These are phyloP conservation scores for Epicampocera succincta DNA, from an alignment of 2,888 invertebrate species.

Conservation along the genomic window DNA sequence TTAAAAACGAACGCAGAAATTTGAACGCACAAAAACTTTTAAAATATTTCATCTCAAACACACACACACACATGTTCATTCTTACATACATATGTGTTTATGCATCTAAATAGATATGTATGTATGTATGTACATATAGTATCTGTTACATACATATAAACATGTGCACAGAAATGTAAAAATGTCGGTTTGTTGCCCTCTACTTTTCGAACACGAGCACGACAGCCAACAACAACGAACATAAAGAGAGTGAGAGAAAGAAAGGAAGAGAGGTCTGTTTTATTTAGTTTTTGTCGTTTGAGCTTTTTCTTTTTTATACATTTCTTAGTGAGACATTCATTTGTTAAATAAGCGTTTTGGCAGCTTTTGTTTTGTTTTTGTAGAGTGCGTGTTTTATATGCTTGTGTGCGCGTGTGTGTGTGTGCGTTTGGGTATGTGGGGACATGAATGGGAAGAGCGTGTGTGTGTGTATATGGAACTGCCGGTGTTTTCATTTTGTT, in stretches of 20 bases:
- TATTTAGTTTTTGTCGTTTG: slow-evolving; percentile 33
- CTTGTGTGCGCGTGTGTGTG: neutral
- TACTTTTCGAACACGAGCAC: slow-evolving; percentile 25
- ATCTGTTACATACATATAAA: no score
- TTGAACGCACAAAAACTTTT: slow-evolving; percentile 13
- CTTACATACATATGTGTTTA: no score
- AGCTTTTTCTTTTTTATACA: slow-evolving; percentile 22
- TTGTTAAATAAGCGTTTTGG: slow-evolving; percentile 58
- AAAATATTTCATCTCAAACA: neutral
- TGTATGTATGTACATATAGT: no score
- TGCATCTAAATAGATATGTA: no score
- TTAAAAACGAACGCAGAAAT: neutral
- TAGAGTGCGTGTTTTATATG: slow-evolving; percentile 47
- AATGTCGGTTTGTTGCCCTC: slow-evolving; percentile 39
- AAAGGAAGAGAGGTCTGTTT: slow-evolving; percentile 30
- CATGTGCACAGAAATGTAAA: neutral
- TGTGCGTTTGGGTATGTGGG: neutral
- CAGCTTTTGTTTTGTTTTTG: slow-evolving; percentile 35
- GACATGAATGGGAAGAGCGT: no score
- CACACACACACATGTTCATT: neutral
- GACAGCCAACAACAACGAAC: no score
- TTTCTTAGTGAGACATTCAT: slow-evolving; percentile 56
- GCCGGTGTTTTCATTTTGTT: neutral
- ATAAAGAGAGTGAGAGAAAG: no score
- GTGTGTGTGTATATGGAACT: no score